These are phyloP conservation scores for Pelvicachromis taeniatus DNA, from an alignment of 2,113 vertebrate species.

Conservation along the genomic window DNA sequence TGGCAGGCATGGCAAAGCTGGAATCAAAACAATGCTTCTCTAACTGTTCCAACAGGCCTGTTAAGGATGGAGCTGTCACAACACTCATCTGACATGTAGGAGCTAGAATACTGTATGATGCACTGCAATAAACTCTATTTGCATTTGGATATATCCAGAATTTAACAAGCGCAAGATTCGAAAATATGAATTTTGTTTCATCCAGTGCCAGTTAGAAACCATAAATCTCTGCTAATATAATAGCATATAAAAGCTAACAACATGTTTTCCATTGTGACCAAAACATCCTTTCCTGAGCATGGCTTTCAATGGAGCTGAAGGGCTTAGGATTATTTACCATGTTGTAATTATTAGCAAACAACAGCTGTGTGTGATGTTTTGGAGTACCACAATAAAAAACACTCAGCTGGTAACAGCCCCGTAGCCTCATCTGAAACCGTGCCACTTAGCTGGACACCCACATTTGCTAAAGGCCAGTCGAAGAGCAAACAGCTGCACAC, in stretches of 20 bases:
- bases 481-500: slow-evolving; percentile 59
- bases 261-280: slow-evolving; percentile 23
- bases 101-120: neutral
- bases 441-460: slow-evolving; percentile 43
- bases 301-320: neutral
- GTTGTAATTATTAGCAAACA: neutral
- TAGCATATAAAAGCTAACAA: neutral
- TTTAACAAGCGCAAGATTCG: neutral
- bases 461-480: slow-evolving; percentile 19
- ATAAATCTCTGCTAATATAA: neutral
- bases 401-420: neutral
- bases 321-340: neutral
- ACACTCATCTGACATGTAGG: neutral
- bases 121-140: neutral
- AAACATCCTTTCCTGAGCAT: neutral
- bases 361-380: slow-evolving; percentile 4
- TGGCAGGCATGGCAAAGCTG: neutral
- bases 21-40: slow-evolving; percentile 11
- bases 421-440: slow-evolving; percentile 20
- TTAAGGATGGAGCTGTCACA: neutral
- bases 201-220: neutral
- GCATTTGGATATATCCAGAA: neutral
- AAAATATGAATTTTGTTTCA: neutral
- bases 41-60: slow-evolving; percentile 6
- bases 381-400: neutral